Evolutionary conservation across 1,140 invertebrate species (phyloP), one percentile per base, ranked within the genome.

Genomic region (Drosophila auraria): DNA sequence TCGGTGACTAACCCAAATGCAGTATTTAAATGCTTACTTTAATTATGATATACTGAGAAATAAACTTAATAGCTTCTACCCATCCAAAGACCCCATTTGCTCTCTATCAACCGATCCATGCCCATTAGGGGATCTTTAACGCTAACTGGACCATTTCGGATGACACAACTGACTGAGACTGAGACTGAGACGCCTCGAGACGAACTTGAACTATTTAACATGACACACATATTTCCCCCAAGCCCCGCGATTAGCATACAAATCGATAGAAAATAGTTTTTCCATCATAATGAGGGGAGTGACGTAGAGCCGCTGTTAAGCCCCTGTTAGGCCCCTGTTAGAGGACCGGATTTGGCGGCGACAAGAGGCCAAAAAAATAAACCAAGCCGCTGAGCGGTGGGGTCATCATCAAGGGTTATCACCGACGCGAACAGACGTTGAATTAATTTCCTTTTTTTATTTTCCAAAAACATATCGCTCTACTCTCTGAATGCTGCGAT

Each of bases 181-280:
- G n/a, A n/a, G 30, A 27, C 9, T n/a, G 17, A 11, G 2, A 3
- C 49, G 2, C 11, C 59, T 27, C 42, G 5, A 5, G 81, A 71
- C 80, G 79, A 86, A 87, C 83, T 86, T 86, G 83, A 87, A 82
- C 79, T 80, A 82, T 82, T 82, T 75, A 54, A 62, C 20, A 75
- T 75, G 71, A 64, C 69, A 69, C 82, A 76, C 45, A 83, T 63
- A 44, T 42, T 44, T 53, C 14, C 38, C 60, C 5, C 14, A 36
- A 59, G 33, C 59, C 20, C 25, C 33, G 40, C 44, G 68, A 76
- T 76, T 76, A 76, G 44, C 73, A 76, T 75, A 76, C 25, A 54
- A 47, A 57, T 58, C 7, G 15, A 61, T 50, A 50, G 40, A 58
- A 64, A 65, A 45, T 36, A 45, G 40, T 45, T 65, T 45, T 23